Evolutionary conservation across 2,888 invertebrate species (phyloP), one percentile per base, ranked within the genome.

Genomic region (Andrena praecox): DNA sequence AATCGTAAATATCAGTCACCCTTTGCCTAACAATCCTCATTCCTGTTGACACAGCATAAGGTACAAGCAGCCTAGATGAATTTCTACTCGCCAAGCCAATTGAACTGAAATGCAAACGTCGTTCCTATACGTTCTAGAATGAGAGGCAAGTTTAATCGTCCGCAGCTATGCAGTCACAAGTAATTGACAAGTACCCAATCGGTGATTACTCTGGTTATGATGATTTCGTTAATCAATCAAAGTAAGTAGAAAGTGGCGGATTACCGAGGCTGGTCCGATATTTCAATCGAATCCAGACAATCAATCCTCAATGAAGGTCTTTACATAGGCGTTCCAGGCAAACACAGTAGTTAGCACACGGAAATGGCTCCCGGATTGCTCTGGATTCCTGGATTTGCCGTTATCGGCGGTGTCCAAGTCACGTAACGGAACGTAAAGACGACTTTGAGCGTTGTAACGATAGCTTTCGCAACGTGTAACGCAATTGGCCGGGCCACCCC

Each of bases 361-460:
- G 31, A 60, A 75, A 80, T 71, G 54, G 76, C 27, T 75, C 75
- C 75, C 71, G 42, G 71, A 75, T 81, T 42, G 75, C 64, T 63
- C 60, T 68, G 82, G 59, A 76, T 82, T 81, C 72, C 50, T 59
- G 75, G 83, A 77, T 84, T 78, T 75, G 42, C 74, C 84, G 76
- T 86, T 87, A 85, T 86, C 87, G 76, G 42, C 59, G 79, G 76
- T 71, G 77, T 73, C 76, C 87, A 80, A 85, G 85, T 86, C 85
- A 77, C 85, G 83, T 74, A 82, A 74, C 84, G 80, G 88, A 77
- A 87, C 85, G 87, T 76, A 87, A 85, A 85, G 87, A 86, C 81
- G 87, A 87, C 81, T 87, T 87, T 85, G 87, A 87, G 77, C 79
- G 73, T 85, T 80, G 77, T 84, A 85, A 84, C 86, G 81, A 77